phyloP scores from a whole-genome alignment of 2,888 invertebrate species.

The Drosophila buzzatii region DNA sequence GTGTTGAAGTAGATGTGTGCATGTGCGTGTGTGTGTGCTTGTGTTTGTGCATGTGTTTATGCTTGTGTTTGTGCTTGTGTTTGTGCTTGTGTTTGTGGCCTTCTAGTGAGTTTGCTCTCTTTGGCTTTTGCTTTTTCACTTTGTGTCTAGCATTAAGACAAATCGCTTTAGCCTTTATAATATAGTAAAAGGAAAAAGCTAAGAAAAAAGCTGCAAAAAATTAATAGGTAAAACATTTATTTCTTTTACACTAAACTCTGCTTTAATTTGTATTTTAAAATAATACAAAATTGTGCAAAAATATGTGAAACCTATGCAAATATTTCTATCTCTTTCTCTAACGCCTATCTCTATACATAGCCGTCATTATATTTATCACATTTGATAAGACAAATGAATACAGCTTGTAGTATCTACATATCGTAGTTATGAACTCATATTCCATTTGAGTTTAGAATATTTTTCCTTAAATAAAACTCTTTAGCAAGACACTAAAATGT shows the following conservation, averaged over 20 bases:
- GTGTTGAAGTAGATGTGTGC: not conserved
- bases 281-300: too few species aligned
- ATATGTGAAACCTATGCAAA: too few species aligned
- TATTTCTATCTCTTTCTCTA: not conserved
- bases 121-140: constrained; percentile 1
- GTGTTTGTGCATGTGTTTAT: too few species aligned
- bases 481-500: too few species aligned
- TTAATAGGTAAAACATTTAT: not conserved
- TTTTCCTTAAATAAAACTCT: too few species aligned
- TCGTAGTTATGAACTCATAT: not conserved
- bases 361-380: too few species aligned
- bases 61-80: constrained; percentile 2
- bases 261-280: too few species aligned
- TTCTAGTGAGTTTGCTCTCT: not conserved
- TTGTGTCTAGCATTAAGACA: constrained; percentile 12
- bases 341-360: not conserved
- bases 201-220: not conserved
- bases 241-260: too few species aligned
- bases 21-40: not conserved
- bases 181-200: not conserved
- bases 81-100: constrained; percentile 1
- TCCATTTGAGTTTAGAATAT: not conserved
- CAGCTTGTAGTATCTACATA: too few species aligned
- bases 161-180: constrained; percentile 9
- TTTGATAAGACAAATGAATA: not conserved